Percentiles rank a stretch among this genome's conserved stretches.
Evolutionary conservation across 2,797 vertebrate genomes (phyloP).

Genomic region (Odontamblyopus rebecca): DNA sequence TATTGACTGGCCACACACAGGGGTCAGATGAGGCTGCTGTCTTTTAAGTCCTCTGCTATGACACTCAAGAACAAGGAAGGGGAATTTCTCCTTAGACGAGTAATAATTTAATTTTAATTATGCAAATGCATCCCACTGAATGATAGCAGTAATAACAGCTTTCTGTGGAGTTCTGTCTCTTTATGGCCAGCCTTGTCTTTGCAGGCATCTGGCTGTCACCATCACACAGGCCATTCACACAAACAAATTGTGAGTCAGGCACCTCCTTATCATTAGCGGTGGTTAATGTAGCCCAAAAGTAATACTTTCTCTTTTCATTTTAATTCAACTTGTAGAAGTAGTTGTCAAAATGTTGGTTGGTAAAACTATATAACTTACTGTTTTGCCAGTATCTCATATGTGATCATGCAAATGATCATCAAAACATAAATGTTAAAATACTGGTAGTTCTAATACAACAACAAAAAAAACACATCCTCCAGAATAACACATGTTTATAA

Average conservation of each 20-base stretch:
- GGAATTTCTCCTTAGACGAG: conserved; percentile 44
- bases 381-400: background rate
- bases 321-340: background rate
- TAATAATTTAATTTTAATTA: conserved; percentile 64
- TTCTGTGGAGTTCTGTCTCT: conserved; percentile 64
- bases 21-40: conserved; percentile 42
- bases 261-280: conserved; percentile 48
- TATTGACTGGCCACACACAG: conserved; percentile 52
- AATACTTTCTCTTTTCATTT: background rate
- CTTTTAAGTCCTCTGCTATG: conserved; percentile 39
- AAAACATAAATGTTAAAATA: background rate
- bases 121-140: conserved; percentile 81
- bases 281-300: background rate
- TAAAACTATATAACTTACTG: background rate
- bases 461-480: background rate
- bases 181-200: conserved; percentile 71
- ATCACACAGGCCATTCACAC: conserved; percentile 64
- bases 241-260: conserved; percentile 66
- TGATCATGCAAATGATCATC: background rate
- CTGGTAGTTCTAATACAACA: background rate
- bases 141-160: conserved; percentile 80
- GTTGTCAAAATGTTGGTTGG: background rate
- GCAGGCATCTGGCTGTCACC: conserved; percentile 68
- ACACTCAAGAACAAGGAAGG: conserved; percentile 41
- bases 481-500: background rate